Percentiles rank a stretch among this genome's conserved stretches.
phyloP scores from a whole-genome alignment of 2,888 invertebrate genomes.

The Catocala nupta region DNA sequence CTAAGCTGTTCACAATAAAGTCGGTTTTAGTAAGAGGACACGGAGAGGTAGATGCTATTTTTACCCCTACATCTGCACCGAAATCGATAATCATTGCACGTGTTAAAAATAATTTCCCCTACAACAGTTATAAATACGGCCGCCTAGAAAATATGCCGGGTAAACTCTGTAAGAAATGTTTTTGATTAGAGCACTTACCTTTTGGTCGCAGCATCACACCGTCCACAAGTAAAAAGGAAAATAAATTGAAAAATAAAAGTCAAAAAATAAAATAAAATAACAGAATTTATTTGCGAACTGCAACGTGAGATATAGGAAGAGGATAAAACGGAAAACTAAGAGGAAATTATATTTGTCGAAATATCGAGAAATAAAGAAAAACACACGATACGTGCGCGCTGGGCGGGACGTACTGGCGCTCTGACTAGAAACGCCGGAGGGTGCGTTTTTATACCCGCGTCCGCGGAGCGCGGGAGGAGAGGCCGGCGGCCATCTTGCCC shows the following conservation, averaged over 20 bases:
- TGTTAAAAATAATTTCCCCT: slow-evolving; percentile 41
- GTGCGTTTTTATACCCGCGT: slow-evolving; percentile 75
- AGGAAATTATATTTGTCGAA: slow-evolving; percentile 58
- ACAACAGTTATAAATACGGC: slow-evolving; percentile 3
- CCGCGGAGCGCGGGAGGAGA: slow-evolving; percentile 66
- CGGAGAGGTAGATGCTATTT: slow-evolving; percentile 61
- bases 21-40: slow-evolving; percentile 35
- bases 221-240: slow-evolving; percentile 62
- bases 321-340: slow-evolving; percentile 30
- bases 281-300: slow-evolving; percentile 51
- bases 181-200: slow-evolving; percentile 68
- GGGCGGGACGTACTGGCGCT: slow-evolving; percentile 77
- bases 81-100: slow-evolving; percentile 68
- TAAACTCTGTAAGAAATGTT: slow-evolving; percentile 41
- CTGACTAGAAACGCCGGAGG: slow-evolving; percentile 66
- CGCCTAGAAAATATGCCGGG: slow-evolving; percentile 13
- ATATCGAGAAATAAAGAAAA: slow-evolving; percentile 60
- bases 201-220: slow-evolving; percentile 53
- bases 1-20: slow-evolving; percentile 46
- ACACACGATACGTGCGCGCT: slow-evolving; percentile 62
- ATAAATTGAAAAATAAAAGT: slow-evolving; percentile 52
- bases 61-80: slow-evolving; percentile 62
- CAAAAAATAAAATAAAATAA: slow-evolving; percentile 46
- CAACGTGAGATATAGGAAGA: slow-evolving; percentile 36
- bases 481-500: slow-evolving; percentile 80